Evolutionary conservation across 2,113 vertebrate genomes (phyloP).

Genomic region (Phalacrocorax brasilianus): DNA sequence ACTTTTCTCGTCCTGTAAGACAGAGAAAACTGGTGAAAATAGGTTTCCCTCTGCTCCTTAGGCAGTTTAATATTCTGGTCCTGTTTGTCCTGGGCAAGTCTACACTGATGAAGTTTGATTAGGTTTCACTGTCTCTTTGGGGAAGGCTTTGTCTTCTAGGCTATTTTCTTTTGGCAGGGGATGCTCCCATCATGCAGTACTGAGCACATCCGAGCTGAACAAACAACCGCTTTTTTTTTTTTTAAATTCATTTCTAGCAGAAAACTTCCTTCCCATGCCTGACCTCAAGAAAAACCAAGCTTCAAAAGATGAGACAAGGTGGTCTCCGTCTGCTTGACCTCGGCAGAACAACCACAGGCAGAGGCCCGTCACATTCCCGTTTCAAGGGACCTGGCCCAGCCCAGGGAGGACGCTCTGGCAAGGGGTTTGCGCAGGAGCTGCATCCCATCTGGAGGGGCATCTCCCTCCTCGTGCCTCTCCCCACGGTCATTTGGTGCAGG

Average conservation of each 20-base stretch:
- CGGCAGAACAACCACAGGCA: not conserved
- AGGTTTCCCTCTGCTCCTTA: not conserved
- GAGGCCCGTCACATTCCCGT: rapidly evolving
- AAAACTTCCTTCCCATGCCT: not conserved
- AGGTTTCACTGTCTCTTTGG: slow-evolving; percentile 3
- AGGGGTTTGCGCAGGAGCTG: not conserved
- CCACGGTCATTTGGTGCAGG: not conserved
- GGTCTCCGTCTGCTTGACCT: not conserved
- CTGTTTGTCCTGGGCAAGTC: not conserved
- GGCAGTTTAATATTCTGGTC: slow-evolving; percentile 20
- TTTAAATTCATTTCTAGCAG: not conserved
- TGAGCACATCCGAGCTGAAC: not conserved
- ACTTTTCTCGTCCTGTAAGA: not conserved
- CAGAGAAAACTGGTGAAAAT: not conserved
- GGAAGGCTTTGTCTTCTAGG: slow-evolving; percentile 11
- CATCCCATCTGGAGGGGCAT: not conserved
- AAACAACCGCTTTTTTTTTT: not conserved
- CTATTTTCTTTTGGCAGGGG: not conserved
- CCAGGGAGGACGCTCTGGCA: not conserved
- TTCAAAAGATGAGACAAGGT: not conserved
- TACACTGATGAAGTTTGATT: not conserved
- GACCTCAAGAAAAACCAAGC: not conserved
- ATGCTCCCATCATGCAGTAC: not conserved
- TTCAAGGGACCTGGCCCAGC: not conserved
- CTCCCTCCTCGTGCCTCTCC: not conserved